Conservation (phyloP, 2,888 invertebrate genomes). For the Rhopalosiphum nymphaeae region DNA sequence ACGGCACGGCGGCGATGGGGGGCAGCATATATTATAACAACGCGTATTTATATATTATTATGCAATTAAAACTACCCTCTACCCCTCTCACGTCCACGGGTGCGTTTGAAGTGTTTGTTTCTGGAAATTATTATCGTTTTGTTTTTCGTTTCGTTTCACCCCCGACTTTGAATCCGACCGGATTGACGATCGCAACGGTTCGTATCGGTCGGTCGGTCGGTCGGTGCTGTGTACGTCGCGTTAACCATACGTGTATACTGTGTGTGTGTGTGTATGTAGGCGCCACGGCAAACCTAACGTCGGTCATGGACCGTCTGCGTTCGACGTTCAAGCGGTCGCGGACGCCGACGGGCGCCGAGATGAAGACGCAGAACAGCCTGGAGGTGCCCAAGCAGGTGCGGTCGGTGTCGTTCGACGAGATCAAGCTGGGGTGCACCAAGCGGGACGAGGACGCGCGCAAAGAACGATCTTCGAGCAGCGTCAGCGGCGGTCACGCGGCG, state of each 20-base stretch:
- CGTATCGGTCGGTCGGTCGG: not conserved
- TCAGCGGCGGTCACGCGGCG: slow-evolving; percentile 68
- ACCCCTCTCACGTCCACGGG: not conserved
- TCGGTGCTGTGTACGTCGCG: not conserved
- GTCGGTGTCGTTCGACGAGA: slow-evolving; percentile 91
- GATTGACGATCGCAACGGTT: not conserved
- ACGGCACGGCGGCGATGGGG: not conserved
- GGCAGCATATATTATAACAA: not conserved
- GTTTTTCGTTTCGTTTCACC: not conserved
- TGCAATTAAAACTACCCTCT: not conserved
- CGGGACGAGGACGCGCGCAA: slow-evolving; percentile 59
- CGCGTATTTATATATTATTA: not conserved
- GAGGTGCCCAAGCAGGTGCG: slow-evolving; percentile 92
- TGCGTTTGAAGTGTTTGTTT: slow-evolving; percentile 11
- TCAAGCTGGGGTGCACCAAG: slow-evolving; percentile 74
- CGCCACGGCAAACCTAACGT: slow-evolving; percentile 43
- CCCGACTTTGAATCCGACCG: not conserved
- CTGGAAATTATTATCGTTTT: not conserved
- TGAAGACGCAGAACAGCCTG: slow-evolving; percentile 91
- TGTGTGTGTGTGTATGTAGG: not conserved
- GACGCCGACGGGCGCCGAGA: slow-evolving; percentile 89
- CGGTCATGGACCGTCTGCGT: slow-evolving; percentile 61
- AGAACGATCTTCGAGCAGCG: slow-evolving; percentile 67
- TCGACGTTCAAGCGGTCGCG: slow-evolving; percentile 86
- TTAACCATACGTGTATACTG: no score